Evolutionary conservation across 1,140 invertebrate genomes (phyloP), one percentile per base, ranked within the genome.

Genomic region (Panulirus ornatus): DNA sequence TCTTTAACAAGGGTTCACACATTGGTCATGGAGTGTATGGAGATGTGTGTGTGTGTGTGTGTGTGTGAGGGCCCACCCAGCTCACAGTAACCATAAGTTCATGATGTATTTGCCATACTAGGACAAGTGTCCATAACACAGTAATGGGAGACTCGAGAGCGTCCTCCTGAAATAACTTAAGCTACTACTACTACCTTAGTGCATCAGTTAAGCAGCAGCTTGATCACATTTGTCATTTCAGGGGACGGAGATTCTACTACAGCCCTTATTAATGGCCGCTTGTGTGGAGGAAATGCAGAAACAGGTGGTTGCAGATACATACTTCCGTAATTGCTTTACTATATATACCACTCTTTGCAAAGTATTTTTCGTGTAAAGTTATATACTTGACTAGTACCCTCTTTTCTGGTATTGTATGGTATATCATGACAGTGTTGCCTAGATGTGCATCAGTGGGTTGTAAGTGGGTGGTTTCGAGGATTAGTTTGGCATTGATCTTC

Each of bases 241-340:
- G 83, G 83, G 83, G 83, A 30, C 83, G 83, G 66, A 71, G 83
- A 42, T 85, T 85, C 83, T 85, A 75, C 83, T 85, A 85, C 83
- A 75, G 70, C 70, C 83, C 83, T 47, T 85, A 85, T 85, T 85
- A 71, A 85, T 66, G 58, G 58, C 58, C n/a, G 27, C 58, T 30
- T 22, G 27, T 66, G 27, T 66, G 58, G 58, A 66, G 58, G 58
- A 30, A 66, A 66, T 66, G 58, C 58, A 30, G 58, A 66, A 30
- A 66, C 58, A 66, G 58, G 58, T 66, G 58, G 58, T 66, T 66
- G n/a, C 58, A 30, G 58, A 66, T 66, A n/a, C n/a, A 27, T 66
- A 66, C 58, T 66, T 66, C 58, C 58, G 58, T 66, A 66, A 66
- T 30, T 66, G 58, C n/a, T 66, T 66, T 66, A 30, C 58, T 66